Evolutionary conservation across 2,888 invertebrate species (phyloP).

Genomic region (Idaea biselata): DNA sequence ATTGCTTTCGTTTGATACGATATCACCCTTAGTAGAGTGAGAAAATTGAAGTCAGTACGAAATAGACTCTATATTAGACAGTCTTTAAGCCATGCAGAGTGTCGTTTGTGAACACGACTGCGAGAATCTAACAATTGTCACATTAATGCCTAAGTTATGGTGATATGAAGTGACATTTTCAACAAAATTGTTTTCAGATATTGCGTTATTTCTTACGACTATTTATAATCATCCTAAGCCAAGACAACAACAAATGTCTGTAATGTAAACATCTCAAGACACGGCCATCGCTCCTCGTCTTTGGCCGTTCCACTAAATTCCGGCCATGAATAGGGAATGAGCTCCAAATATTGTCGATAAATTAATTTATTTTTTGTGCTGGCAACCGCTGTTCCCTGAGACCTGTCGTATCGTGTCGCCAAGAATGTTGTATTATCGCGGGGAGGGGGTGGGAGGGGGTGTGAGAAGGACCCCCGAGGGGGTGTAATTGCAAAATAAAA

Average conservation of each 20-base stretch:
- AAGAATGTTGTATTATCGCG: constrained; percentile 75
- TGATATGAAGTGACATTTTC: too few relatives aligned
- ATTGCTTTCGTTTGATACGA: too few relatives aligned
- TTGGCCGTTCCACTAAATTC: neutral
- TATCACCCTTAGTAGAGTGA: too few relatives aligned
- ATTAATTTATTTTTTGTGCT: constrained; percentile 33
- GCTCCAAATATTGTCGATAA: constrained; percentile 25
- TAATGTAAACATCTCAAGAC: neutral
- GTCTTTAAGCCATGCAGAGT: too few relatives aligned
- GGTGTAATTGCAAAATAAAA: constrained; percentile 81
- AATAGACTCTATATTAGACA: too few relatives aligned
- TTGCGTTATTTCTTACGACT: too few relatives aligned
- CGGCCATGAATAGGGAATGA: constrained; percentile 16
- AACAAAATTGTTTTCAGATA: too few relatives aligned
- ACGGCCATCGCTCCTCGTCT: neutral
- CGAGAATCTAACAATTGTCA: too few relatives aligned
- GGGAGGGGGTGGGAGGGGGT: constrained; percentile 34
- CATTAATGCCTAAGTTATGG: too few relatives aligned
- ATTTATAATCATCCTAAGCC: neutral
- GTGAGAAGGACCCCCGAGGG: constrained; percentile 28
- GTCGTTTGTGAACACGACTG: too few relatives aligned
- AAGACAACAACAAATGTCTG: neutral
- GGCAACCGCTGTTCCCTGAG: constrained; percentile 47
- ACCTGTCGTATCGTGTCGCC: constrained; percentile 58
- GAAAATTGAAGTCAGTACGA: too few relatives aligned